These are phyloP conservation scores for Chondrosia reniformis DNA, from an alignment of 37 sponge, comb jelly and placozoan species.

Conservation along the genomic window DNA sequence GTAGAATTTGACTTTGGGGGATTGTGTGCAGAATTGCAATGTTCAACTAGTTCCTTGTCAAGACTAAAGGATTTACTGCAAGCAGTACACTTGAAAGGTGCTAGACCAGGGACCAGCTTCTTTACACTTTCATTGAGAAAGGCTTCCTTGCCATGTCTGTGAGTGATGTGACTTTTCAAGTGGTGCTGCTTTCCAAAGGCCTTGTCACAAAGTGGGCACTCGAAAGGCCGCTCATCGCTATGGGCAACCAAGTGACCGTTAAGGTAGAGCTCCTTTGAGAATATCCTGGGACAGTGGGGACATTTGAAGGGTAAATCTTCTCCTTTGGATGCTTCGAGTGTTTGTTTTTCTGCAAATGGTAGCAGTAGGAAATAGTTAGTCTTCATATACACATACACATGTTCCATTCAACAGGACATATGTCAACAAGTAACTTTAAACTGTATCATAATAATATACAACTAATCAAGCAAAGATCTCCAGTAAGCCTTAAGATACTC, in stretches of 20 bases:
- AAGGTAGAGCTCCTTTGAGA: background rate
- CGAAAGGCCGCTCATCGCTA: background rate
- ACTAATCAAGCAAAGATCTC: too few species aligned
- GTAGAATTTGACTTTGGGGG: background rate
- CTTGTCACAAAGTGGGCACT: background rate
- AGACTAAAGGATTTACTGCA: too few species aligned
- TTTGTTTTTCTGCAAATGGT: too few species aligned
- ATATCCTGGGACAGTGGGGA: background rate
- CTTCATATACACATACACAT: too few species aligned
- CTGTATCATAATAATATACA: too few species aligned
- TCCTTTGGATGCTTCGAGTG: background rate
- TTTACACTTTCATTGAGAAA: background rate
- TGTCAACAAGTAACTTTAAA: too few species aligned
- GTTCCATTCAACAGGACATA: background rate
- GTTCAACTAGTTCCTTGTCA: background rate
- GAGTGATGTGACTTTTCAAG: conserved; percentile 2
- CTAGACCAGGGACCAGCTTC: background rate
- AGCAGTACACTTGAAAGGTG: background rate
- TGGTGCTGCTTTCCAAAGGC: background rate
- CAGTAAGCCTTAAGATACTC: too few species aligned
- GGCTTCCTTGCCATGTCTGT: background rate
- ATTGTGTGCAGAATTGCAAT: background rate
- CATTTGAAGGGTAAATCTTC: conserved; percentile 20
- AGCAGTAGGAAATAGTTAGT: too few species aligned
- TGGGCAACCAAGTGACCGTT: background rate